Evolutionary conservation across 2,113 vertebrate species (phyloP).

Genomic region (Progne subis): DNA sequence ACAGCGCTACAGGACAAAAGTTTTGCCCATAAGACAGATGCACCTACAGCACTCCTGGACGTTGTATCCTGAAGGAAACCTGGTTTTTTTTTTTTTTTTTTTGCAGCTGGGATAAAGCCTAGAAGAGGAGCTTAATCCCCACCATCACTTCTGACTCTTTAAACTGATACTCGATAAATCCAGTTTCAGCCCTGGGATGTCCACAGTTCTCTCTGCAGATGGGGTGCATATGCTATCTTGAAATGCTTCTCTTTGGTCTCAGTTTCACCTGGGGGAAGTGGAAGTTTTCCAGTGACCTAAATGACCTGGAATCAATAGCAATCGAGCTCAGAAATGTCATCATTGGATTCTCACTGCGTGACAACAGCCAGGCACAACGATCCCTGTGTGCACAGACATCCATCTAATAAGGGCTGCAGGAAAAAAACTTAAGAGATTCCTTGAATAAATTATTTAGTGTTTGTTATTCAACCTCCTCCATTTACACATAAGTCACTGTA

Average conservation of each 20-base stretch:
- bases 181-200: neutral
- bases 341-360: neutral
- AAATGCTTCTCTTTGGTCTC: neutral
- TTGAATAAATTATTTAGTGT: slow-evolving; percentile 30
- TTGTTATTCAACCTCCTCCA: neutral
- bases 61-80: neutral
- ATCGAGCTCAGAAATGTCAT: neutral
- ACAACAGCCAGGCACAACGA: neutral
- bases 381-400: neutral
- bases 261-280: neutral
- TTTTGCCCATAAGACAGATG: neutral
- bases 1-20: neutral
- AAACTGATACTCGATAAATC: neutral
- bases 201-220: neutral
- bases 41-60: neutral
- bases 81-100: neutral
- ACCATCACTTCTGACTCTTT: neutral
- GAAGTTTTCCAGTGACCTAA: neutral
- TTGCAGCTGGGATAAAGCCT: neutral
- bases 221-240: neutral
- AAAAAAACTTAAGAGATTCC: neutral
- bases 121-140: neutral
- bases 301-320: neutral
- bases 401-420: neutral
- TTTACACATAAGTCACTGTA: neutral